These are phyloP conservation scores for Polymixis lichenea DNA, from an alignment of 2,888 invertebrate species.

Conservation along the genomic window DNA sequence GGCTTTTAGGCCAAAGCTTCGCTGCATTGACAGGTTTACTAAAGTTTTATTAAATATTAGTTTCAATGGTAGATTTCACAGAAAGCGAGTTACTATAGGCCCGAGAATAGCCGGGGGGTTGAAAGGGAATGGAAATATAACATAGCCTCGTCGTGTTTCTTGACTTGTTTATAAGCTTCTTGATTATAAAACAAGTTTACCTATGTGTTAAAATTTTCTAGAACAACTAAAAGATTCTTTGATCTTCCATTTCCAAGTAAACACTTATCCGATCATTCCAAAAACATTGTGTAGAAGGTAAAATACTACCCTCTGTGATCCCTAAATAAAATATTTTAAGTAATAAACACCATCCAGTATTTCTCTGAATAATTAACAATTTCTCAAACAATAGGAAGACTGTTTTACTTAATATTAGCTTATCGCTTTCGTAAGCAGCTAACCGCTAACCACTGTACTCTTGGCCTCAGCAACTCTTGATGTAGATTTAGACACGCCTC, in stretches of 20 bases:
- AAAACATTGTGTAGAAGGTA: not conserved
- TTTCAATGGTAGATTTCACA: not conserved
- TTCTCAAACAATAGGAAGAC: slow-evolving; percentile 22
- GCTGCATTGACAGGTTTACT: slow-evolving; percentile 16
- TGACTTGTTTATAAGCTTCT: not conserved
- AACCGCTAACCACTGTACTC: too few relatives aligned
- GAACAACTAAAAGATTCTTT: not conserved
- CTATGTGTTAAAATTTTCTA: not conserved
- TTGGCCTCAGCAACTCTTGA: too few relatives aligned
- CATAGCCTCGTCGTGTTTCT: not conserved
- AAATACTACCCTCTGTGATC: not conserved
- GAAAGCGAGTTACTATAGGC: not conserved
- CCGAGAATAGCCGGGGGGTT: not conserved
- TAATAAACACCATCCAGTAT: not conserved
- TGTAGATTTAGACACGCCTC: slow-evolving; percentile 68
- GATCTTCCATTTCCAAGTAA: not conserved
- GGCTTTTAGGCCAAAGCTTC: slow-evolving; percentile 31
- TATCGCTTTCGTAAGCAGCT: too few relatives aligned
- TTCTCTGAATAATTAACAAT: not conserved
- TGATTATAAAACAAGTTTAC: not conserved
- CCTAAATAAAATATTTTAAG: not conserved
- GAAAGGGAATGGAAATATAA: not conserved
- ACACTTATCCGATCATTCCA: not conserved
- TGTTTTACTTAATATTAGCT: slow-evolving; percentile 38
- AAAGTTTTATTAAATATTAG: slow-evolving; percentile 1